Evolutionary conservation across 2,113 vertebrate genomes (phyloP), one percentile per base, ranked within the genome.

Genomic region (Ranitomeya variabilis): DNA sequence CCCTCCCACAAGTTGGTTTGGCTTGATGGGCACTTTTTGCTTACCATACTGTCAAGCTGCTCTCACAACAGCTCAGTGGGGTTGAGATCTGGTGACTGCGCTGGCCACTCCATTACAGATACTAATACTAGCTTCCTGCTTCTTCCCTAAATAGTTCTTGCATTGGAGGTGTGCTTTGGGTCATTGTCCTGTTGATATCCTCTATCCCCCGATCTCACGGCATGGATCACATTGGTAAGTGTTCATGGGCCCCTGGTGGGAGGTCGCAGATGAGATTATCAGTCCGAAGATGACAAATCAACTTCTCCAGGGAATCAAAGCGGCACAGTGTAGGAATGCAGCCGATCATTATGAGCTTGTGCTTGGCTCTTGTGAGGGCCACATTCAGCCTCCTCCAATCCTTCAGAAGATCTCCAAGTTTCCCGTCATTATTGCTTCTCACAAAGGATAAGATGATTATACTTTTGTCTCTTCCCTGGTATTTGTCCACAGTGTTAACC

Each of bases 361-460:
- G 97, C 91, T 99, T 99, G 64, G 98, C 97, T 91, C 98, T 95
- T 18, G 98, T 99, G 87, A 99, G 93, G 51, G 98, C 98, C 21
- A 99, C 98, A 0, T 99, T 99, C 71, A 99, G 95, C 37, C 98
- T 96, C 23, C 98, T 95, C 97, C 97, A 99, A 91, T 99, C 99
- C 92, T 97, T 99, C 90, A 99, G 91, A 76, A 99, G 95, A 91
- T 96, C 91, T 0, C 98, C 98, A 73, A 97, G 92, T 0, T 93
- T 96, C 93, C 96, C 97, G 80, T 98, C 96, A 51, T 88, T 62
- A 12, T 94, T 95, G 91, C 94, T 99, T 92, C 96, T 96, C 89
- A 99, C 98, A 91, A 99, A 99, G 59, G 98, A 99, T 5, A 99
- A 94, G 3, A 99, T 93, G 83, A 99, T 96, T 82, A 99, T 73